Conservation (phyloP, 2,797 vertebrate species). For the Tauraco hartlaubi region DNA sequence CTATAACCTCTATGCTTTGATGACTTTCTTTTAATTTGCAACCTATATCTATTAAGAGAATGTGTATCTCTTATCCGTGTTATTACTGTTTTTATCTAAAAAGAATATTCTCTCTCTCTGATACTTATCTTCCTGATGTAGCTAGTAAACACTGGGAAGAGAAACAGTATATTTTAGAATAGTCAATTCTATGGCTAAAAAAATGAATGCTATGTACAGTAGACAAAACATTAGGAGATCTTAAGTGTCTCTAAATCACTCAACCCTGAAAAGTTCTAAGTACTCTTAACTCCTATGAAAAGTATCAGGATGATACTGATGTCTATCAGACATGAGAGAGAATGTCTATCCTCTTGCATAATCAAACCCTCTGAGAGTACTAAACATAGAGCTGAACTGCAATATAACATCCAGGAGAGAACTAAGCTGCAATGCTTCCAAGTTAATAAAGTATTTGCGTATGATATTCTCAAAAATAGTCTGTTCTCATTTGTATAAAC, state of each 20-base stretch:
- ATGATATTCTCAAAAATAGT: neutral
- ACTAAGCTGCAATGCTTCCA: neutral
- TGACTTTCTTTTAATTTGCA: neutral
- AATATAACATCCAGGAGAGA: neutral
- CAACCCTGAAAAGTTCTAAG: neutral
- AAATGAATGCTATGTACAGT: neutral
- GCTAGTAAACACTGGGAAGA: neutral
- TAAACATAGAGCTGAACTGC: neutral
- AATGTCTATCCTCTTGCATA: neutral
- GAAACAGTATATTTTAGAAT: neutral
- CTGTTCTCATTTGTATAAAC: neutral
- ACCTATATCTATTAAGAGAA: neutral
- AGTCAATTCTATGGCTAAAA: neutral
- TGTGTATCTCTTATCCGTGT: neutral
- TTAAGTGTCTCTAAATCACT: neutral
- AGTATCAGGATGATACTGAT: neutral
- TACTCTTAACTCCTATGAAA: neutral
- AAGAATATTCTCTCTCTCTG: neutral
- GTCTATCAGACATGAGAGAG: neutral
- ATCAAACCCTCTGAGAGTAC: neutral
- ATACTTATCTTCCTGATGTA: neutral
- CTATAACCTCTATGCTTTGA: neutral
- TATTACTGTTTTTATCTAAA: neutral
- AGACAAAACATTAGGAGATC: neutral
- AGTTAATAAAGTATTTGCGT: neutral